Evolutionary conservation across 1,140 invertebrate genomes (phyloP).

Genomic region (Drosophila bocqueti): DNA sequence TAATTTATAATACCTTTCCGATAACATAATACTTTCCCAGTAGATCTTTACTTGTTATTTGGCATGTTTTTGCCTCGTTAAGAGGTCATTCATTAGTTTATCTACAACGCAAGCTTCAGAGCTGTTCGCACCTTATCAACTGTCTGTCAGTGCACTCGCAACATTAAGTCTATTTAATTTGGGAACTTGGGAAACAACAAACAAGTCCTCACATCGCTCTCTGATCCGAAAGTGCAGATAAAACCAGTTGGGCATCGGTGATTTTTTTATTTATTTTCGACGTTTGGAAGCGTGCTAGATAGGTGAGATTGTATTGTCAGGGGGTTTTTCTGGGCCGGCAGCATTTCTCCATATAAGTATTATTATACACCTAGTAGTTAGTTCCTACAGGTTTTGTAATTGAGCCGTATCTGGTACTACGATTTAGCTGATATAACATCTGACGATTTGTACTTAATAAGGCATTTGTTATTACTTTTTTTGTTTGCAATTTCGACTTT

Average conservation of each 20-base stretch:
- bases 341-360: slow-evolving; percentile 21
- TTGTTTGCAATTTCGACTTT: slow-evolving; percentile 27
- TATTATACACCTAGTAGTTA: background rate
- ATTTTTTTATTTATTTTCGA: slow-evolving; percentile 26
- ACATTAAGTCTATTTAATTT: slow-evolving; percentile 23
- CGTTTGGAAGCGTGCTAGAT: slow-evolving; percentile 27
- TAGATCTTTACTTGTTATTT: background rate
- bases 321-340: slow-evolving; percentile 32
- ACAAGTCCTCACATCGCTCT: background rate
- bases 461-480: slow-evolving; percentile 3
- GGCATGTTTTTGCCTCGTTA: background rate
- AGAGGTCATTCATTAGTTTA: slow-evolving; percentile 23
- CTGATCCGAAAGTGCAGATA: slow-evolving; percentile 36
- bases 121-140: slow-evolving; percentile 22
- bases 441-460: slow-evolving; percentile 10
- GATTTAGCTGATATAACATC: slow-evolving; percentile 20
- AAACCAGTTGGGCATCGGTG: slow-evolving; percentile 32
- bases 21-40: too few relatives aligned
- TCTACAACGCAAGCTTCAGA: background rate
- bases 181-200: slow-evolving; percentile 18
- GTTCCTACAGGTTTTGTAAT: slow-evolving; percentile 8
- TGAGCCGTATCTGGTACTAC: slow-evolving; percentile 12
- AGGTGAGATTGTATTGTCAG: slow-evolving; percentile 10
- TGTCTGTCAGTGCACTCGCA: slow-evolving; percentile 16
- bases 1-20: background rate